These are phyloP conservation scores for Leuciscus waleckii DNA, from an alignment of 2,797 vertebrate genomes.

Conservation along the genomic window DNA sequence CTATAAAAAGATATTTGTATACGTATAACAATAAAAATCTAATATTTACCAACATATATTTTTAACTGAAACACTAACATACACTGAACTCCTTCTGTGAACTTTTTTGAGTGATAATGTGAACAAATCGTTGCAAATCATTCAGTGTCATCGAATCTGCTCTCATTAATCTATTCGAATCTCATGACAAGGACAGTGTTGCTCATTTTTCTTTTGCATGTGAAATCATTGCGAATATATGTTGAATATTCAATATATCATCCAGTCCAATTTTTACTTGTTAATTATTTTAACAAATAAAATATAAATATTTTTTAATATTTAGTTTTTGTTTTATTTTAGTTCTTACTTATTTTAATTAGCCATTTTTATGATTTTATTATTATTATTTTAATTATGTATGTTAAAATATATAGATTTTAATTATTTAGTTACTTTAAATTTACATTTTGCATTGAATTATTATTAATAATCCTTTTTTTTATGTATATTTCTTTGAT, in stretches of 20 bases:
- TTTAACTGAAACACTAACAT: background rate
- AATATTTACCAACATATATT: background rate
- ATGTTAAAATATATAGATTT: background rate
- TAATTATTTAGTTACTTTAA: background rate
- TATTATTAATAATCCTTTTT: background rate
- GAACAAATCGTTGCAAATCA: background rate
- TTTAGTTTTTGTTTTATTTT: background rate
- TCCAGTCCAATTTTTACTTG: too few relatives aligned
- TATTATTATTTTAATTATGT: background rate
- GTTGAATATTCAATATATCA: background rate
- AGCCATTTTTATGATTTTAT: background rate
- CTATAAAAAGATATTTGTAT: background rate
- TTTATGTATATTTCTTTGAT: background rate
- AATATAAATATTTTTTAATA: too few relatives aligned
- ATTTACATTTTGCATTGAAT: background rate
- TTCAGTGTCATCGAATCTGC: background rate
- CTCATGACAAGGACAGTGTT: background rate
- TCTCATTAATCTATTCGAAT: background rate
- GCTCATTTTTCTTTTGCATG: background rate
- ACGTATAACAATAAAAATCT: too few relatives aligned
- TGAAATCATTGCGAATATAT: background rate
- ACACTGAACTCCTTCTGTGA: background rate
- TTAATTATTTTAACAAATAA: background rate
- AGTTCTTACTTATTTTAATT: background rate
- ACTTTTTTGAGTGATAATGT: background rate